Evolutionary conservation across 1,140 invertebrate genomes (phyloP).

Genomic region (Paralvinella palmiformis): DNA sequence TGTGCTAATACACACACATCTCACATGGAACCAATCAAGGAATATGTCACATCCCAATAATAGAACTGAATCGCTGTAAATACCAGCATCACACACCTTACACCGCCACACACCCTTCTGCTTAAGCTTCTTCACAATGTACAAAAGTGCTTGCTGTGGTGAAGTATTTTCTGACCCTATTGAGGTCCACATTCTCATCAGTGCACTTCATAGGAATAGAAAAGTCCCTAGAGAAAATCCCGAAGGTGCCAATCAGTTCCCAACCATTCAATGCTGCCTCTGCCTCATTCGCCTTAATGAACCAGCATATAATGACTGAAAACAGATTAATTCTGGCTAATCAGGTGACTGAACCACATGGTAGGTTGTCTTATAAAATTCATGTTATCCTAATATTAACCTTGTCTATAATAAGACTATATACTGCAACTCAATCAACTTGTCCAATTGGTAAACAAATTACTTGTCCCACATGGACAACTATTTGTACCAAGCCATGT

Average conservation of each 20-base stretch:
- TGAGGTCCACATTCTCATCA: background rate
- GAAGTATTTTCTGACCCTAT: background rate
- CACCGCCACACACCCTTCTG: conserved; percentile 1
- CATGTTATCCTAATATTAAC: too few relatives aligned
- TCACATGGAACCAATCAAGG: background rate
- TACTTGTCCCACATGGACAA: too few relatives aligned
- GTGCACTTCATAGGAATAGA: background rate
- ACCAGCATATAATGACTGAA: background rate
- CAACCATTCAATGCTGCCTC: background rate
- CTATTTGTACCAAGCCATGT: too few relatives aligned
- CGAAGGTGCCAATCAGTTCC: background rate
- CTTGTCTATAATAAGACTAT: too few relatives aligned
- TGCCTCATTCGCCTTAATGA: background rate
- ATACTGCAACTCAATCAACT: too few relatives aligned
- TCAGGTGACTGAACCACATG: too few relatives aligned
- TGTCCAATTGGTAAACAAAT: too few relatives aligned
- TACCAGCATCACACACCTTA: background rate
- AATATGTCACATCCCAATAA: background rate
- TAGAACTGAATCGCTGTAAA: background rate
- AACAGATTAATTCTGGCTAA: too few relatives aligned
- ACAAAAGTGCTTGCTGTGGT: background rate
- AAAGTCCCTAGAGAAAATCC: background rate
- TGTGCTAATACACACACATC: background rate
- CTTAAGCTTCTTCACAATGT: background rate
- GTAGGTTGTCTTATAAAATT: too few relatives aligned